These are phyloP conservation scores for Enoplosus armatus DNA, from an alignment of 2,797 vertebrate genomes.

Conservation along the genomic window DNA sequence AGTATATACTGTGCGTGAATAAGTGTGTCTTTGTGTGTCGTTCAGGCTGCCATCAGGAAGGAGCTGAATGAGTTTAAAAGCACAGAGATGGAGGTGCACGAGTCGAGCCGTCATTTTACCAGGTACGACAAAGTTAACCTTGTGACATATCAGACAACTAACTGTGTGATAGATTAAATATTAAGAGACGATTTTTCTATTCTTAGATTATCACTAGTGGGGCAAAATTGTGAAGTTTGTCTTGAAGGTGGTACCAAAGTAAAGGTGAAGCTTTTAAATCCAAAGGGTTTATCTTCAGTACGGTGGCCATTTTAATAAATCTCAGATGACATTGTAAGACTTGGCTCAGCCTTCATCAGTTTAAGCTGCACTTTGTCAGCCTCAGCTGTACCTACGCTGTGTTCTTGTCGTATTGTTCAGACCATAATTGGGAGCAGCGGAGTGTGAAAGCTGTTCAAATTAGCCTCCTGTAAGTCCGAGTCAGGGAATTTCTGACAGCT, in stretches of 20 bases:
- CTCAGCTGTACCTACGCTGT: not conserved
- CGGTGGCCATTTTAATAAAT: not conserved
- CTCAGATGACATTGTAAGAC: not conserved
- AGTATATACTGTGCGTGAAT: not conserved
- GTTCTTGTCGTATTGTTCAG: slow-evolving; percentile 4
- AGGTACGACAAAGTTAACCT: slow-evolving; percentile 79
- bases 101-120: slow-evolving; percentile 98
- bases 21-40: slow-evolving; percentile 36
- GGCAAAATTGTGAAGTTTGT: not conserved
- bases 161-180: not conserved
- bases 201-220: too few relatives aligned
- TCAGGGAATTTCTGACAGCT: not conserved
- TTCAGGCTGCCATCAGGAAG: slow-evolving; percentile 98
- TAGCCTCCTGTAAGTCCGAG: not conserved
- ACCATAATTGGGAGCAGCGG: slow-evolving; percentile 17
- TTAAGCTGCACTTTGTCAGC: not conserved
- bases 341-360: not conserved
- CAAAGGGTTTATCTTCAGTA: not conserved
- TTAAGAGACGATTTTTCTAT: not conserved
- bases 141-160: not conserved
- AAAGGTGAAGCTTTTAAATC: not conserved
- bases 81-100: slow-evolving; percentile 99
- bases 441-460: slow-evolving; percentile 32
- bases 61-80: slow-evolving; percentile 99
- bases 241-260: not conserved